Evolutionary conservation across 2,113 vertebrate species (phyloP).

Genomic region (Actenoides lindsayi): DNA sequence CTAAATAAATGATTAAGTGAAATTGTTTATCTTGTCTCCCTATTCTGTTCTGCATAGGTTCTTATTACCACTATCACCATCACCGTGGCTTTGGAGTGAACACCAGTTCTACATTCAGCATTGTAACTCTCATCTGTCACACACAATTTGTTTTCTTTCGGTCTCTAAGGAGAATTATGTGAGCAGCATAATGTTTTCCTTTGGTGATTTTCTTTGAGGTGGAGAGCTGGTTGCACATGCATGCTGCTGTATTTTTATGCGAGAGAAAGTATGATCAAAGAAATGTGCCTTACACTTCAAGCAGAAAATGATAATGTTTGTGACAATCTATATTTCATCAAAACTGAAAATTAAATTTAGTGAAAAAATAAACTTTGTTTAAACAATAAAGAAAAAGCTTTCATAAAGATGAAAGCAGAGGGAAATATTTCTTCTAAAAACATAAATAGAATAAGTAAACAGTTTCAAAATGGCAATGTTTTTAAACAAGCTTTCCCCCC

Average conservation of each 20-base stretch:
- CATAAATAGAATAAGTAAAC: not conserved
- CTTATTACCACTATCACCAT: not conserved
- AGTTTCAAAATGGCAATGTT: not conserved
- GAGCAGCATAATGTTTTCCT: not conserved
- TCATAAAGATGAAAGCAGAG: not conserved
- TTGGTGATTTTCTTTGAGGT: not conserved
- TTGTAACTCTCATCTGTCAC: not conserved
- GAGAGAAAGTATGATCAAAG: not conserved
- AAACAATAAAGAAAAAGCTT: not conserved
- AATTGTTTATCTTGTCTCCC: not conserved
- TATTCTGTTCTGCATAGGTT: not conserved
- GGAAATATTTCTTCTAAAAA: not conserved
- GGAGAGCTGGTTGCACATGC: not conserved
- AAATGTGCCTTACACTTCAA: not conserved
- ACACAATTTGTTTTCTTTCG: not conserved
- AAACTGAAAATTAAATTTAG: not conserved
- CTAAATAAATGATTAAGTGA: not conserved
- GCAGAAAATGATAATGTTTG: not conserved
- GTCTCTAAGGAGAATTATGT: not conserved
- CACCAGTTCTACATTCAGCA: not conserved
- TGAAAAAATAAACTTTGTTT: not conserved
- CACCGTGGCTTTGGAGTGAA: not conserved
- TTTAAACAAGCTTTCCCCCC: not conserved
- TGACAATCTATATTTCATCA: not conserved
- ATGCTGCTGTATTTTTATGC: not conserved